Evolutionary conservation across 2,113 vertebrate species (phyloP).

Genomic region (Calidris pygmaea): DNA sequence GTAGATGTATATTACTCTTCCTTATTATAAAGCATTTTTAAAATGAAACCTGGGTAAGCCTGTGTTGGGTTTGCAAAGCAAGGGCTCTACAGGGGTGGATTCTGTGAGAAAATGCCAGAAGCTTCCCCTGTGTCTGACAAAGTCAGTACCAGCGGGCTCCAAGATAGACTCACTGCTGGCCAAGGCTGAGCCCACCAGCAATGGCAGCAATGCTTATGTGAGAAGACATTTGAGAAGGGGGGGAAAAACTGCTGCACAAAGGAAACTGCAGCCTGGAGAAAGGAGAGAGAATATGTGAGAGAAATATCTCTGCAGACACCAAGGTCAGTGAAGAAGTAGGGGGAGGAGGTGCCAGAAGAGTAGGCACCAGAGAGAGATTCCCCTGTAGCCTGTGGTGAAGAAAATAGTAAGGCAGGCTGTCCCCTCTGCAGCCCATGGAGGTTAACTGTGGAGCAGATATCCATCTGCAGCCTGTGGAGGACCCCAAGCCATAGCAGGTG

Average conservation of each 20-base stretch:
- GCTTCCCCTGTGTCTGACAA: rapidly evolving
- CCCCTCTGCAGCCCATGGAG: background rate
- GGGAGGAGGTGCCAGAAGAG: background rate
- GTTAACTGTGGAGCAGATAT: background rate
- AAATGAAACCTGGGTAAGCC: background rate
- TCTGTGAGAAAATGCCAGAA: background rate
- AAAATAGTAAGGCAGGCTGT: background rate
- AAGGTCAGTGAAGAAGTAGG: background rate
- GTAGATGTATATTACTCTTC: background rate
- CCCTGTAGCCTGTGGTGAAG: background rate
- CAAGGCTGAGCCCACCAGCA: background rate
- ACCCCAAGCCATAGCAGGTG: rapidly evolving
- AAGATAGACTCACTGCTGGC: rapidly evolving
- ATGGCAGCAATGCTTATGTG: rapidly evolving
- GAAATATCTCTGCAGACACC: background rate
- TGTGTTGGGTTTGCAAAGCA: background rate
- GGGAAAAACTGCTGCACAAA: background rate
- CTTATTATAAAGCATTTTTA: background rate
- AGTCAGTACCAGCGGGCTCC: background rate
- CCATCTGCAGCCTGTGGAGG: background rate
- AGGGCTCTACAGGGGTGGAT: background rate
- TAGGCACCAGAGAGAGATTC: rapidly evolving
- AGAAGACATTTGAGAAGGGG: background rate
- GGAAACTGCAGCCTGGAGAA: background rate
- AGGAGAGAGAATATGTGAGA: background rate